These are phyloP conservation scores for Eptatretus atami DNA, from an alignment of 2,797 vertebrate genomes.

Conservation along the genomic window DNA sequence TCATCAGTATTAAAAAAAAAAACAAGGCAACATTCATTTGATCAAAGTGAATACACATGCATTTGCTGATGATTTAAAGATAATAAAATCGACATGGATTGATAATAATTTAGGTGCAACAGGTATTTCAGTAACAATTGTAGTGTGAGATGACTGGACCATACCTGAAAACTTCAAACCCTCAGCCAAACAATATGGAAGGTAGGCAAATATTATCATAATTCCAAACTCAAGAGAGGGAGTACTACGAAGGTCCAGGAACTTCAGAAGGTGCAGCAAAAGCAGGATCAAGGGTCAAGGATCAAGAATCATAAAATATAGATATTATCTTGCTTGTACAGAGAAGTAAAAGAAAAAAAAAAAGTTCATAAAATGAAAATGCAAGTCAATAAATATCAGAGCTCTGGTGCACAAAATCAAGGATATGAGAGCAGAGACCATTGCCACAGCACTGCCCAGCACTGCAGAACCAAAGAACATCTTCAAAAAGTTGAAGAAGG, in stretches of 20 bases:
- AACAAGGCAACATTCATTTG: too few relatives aligned
- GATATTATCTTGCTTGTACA: too few relatives aligned
- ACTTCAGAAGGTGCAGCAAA: slow-evolving; percentile 29
- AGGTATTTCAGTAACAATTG: too few relatives aligned
- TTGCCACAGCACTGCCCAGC: slow-evolving; percentile 69
- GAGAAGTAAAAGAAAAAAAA: too few relatives aligned
- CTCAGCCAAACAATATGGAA: slow-evolving; percentile 77
- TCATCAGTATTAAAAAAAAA: too few relatives aligned
- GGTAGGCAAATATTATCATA: slow-evolving; percentile 98
- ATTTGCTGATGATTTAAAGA: too few relatives aligned
- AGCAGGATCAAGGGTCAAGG: slow-evolving; percentile 15
- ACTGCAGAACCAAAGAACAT: slow-evolving; percentile 98
- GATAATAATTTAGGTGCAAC: too few relatives aligned
- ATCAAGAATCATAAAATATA: slow-evolving; percentile 9
- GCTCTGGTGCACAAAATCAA: slow-evolving; percentile 9
- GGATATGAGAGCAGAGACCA: slow-evolving; percentile 95
- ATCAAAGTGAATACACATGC: too few relatives aligned
- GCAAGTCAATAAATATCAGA: too few relatives aligned
- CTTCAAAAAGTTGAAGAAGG: slow-evolving; percentile 62
- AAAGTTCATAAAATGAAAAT: too few relatives aligned
- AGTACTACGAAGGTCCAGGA: slow-evolving; percentile 77
- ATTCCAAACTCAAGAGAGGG: slow-evolving; percentile 89
- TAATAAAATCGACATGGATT: too few relatives aligned
- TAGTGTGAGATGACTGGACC: slow-evolving; percentile 7
- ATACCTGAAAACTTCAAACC: slow-evolving; percentile 78